These are phyloP conservation scores for Polypterus bichir DNA, from an alignment of 2,113 vertebrate genomes.

Conservation along the genomic window DNA sequence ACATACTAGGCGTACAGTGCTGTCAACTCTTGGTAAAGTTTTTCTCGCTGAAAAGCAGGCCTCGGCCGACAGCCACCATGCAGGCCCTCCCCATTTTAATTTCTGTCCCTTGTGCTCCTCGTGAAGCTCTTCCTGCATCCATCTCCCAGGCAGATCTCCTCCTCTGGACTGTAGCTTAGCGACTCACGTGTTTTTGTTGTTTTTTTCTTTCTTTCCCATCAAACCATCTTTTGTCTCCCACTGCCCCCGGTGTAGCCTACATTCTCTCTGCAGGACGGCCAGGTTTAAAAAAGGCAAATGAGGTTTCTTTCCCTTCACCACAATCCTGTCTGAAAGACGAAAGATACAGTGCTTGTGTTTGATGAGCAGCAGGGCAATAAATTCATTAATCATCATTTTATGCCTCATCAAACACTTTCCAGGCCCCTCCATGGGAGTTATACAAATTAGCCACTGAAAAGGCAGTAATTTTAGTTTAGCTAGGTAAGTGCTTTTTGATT, in stretches of 20 bases:
- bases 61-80: no score
- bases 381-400: slow-evolving; percentile 99
- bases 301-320: slow-evolving; percentile 43
- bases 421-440: slow-evolving; percentile 96
- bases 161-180: slow-evolving; percentile 1
- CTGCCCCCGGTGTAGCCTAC: slow-evolving; percentile 44
- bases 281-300: slow-evolving; percentile 56
- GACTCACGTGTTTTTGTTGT: slow-evolving; percentile 8
- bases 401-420: slow-evolving; percentile 99
- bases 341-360: slow-evolving; percentile 80
- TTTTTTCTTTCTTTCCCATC: slow-evolving; percentile 39
- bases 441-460: slow-evolving; percentile 99
- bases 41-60: neutral
- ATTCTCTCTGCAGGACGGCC: slow-evolving; percentile 57
- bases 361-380: slow-evolving; percentile 95
- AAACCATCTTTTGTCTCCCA: slow-evolving; percentile 59
- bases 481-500: slow-evolving; percentile 99
- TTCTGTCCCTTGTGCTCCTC: no score
- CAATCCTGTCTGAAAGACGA: slow-evolving; percentile 50
- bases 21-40: slow-evolving; percentile 42
- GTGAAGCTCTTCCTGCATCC: no score
- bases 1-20: slow-evolving; percentile 20
- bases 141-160: no score
- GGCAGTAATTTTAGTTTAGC: slow-evolving; percentile 96
- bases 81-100: no score